These are phyloP conservation scores for Sussaba pulchella DNA, from an alignment of 2,888 invertebrate species.

Conservation along the genomic window DNA sequence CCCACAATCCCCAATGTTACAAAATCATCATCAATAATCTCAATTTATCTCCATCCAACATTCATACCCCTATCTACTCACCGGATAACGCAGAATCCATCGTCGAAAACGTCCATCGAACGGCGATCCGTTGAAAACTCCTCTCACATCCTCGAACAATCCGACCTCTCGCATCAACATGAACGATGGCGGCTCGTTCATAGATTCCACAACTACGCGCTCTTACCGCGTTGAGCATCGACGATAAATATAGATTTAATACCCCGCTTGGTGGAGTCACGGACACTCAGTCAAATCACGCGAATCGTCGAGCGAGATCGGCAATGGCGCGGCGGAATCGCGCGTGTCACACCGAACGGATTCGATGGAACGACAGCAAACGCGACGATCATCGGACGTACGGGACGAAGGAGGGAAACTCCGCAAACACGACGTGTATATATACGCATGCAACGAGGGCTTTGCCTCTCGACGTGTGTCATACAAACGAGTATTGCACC, in stretches of 20 bases:
- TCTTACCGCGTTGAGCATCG: too few species aligned
- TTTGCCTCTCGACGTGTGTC: constrained; percentile 21
- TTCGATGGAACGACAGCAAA: constrained; percentile 22
- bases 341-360: too few species aligned
- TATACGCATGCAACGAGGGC: constrained; percentile 2
- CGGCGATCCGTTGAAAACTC: background rate
- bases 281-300: constrained; percentile 51
- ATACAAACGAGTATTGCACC: constrained; percentile 8
- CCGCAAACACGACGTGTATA: constrained; percentile 32
- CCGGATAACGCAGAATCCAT: background rate
- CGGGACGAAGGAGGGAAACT: constrained; percentile 38
- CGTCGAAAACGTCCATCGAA: background rate
- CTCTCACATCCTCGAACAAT: too few species aligned
- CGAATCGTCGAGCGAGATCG: too few species aligned
- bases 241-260: too few species aligned
- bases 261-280: background rate
- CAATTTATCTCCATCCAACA: too few species aligned
- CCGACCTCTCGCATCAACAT: background rate
- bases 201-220: background rate
- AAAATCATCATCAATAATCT: too few species aligned
- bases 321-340: too few species aligned
- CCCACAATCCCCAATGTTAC: too few species aligned
- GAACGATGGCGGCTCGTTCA: background rate
- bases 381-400: constrained; percentile 19
- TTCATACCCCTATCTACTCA: too few species aligned